Percentiles rank a stretch among this genome's conserved stretches.
Evolutionary conservation across 2,113 vertebrate genomes (phyloP).

Genomic region (Oncorhynchus nerka): DNA sequence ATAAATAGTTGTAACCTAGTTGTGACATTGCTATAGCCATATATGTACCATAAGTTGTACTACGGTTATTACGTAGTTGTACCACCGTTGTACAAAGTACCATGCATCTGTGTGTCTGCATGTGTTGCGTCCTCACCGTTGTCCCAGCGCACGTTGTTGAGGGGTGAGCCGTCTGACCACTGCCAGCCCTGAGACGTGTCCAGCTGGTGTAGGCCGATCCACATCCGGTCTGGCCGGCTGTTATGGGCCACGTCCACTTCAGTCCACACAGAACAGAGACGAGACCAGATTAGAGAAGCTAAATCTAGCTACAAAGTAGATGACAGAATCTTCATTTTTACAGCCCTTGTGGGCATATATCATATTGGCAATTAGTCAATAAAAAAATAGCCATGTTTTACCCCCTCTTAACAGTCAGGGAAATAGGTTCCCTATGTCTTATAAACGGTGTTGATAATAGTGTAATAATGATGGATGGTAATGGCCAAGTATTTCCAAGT

Average conservation of each 20-base stretch:
- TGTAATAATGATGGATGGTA: neutral
- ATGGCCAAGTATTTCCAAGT: no score
- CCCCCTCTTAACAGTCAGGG: neutral
- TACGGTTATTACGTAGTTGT: neutral
- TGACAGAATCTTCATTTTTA: no score
- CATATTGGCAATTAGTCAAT: neutral
- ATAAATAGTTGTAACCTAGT: neutral
- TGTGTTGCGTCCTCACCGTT: slow-evolving; percentile 68
- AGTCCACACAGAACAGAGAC: slow-evolving; percentile 13
- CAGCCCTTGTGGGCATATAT: neutral
- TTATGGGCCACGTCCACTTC: slow-evolving; percentile 47
- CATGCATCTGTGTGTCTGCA: neutral
- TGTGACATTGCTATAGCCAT: neutral
- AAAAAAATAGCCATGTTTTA: neutral
- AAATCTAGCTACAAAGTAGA: neutral
- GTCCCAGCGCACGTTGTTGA: slow-evolving; percentile 84
- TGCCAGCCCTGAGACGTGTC: slow-evolving; percentile 89
- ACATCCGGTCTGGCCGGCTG: slow-evolving; percentile 77
- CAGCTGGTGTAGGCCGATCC: slow-evolving; percentile 93
- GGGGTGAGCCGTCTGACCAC: slow-evolving; percentile 89
- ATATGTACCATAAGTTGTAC: neutral
- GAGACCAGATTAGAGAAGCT: neutral
- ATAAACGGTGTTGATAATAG: neutral
- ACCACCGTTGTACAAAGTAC: neutral
- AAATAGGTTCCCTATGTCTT: neutral